Percentiles rank a stretch among this genome's conserved stretches.
These are phyloP conservation scores for Oncorhynchus nerka DNA, from an alignment of 2,113 vertebrate genomes.

Conservation along the genomic window DNA sequence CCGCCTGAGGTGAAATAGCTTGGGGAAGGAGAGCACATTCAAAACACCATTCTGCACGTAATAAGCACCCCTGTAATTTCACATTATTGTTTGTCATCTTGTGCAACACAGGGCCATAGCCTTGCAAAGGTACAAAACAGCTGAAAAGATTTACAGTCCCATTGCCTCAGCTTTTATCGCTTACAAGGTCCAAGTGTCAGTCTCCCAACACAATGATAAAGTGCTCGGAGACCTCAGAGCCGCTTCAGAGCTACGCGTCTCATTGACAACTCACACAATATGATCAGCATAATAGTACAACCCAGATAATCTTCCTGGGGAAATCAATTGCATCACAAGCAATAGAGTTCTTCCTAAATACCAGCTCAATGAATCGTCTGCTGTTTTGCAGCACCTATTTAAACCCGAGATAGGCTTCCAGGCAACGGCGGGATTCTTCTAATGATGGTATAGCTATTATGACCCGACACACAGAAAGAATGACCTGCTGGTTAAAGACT, in stretches of 20 bases:
- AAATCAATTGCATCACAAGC: not conserved
- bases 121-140: conserved; percentile 25
- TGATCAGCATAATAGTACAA: not conserved
- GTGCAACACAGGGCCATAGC: conserved; percentile 28
- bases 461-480: conserved; percentile 21
- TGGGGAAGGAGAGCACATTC: conserved; percentile 6
- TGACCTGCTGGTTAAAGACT: conserved; percentile 28
- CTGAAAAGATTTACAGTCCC: conserved; percentile 55
- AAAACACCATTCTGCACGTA: not conserved
- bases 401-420: conserved; percentile 15
- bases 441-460: conserved; percentile 30
- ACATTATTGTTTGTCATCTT: conserved; percentile 6
- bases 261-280: not conserved
- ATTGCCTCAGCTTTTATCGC: conserved; percentile 58
- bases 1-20: conserved; percentile 27
- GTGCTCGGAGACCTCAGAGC: conserved; percentile 45
- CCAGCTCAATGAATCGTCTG: conserved; percentile 5
- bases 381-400: conserved; percentile 22
- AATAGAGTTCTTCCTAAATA: conserved; percentile 3
- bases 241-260: not conserved
- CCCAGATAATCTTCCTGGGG: not conserved
- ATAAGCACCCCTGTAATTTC: not conserved
- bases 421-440: conserved; percentile 12
- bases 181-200: conserved; percentile 55
- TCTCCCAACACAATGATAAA: conserved; percentile 64